These are phyloP conservation scores for Columbina picui DNA, from an alignment of 2,113 vertebrate species.

Conservation along the genomic window DNA sequence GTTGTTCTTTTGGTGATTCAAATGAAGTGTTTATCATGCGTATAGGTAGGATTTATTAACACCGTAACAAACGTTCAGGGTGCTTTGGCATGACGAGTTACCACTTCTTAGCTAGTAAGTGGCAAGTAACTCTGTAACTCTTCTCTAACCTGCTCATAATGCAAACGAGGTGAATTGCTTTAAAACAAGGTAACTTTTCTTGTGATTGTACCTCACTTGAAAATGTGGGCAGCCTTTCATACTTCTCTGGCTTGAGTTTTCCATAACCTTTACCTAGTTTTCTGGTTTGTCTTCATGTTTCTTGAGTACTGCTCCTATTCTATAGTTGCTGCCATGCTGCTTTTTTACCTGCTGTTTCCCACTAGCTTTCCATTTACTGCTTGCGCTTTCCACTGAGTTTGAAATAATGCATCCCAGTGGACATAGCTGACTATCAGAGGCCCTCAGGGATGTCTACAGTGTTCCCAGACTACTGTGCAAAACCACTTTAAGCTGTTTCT, in stretches of 20 bases:
- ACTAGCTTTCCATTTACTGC: background rate
- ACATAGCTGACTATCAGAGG: background rate
- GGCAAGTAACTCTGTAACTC: background rate
- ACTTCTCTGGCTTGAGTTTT: background rate
- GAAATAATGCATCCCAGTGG: background rate
- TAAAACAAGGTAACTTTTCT: background rate
- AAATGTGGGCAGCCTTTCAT: fast-evolving
- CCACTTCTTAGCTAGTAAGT: background rate
- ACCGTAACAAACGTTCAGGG: background rate
- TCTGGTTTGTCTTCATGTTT: background rate
- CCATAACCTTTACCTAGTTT: background rate
- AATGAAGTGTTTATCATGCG: fast-evolving
- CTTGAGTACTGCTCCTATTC: background rate
- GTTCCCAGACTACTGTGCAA: background rate
- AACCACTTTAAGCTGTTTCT: background rate
- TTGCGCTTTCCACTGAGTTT: background rate
- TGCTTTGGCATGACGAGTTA: background rate
- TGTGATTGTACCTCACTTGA: background rate
- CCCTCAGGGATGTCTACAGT: background rate
- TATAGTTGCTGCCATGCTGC: background rate
- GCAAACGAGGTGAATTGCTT: background rate
- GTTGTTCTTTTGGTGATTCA: background rate
- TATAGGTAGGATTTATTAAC: background rate
- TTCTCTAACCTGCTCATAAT: background rate
- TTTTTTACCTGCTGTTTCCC: background rate